Conservation (phyloP, 2,797 vertebrate genomes). For the Dicrostonyx torquatus region DNA sequence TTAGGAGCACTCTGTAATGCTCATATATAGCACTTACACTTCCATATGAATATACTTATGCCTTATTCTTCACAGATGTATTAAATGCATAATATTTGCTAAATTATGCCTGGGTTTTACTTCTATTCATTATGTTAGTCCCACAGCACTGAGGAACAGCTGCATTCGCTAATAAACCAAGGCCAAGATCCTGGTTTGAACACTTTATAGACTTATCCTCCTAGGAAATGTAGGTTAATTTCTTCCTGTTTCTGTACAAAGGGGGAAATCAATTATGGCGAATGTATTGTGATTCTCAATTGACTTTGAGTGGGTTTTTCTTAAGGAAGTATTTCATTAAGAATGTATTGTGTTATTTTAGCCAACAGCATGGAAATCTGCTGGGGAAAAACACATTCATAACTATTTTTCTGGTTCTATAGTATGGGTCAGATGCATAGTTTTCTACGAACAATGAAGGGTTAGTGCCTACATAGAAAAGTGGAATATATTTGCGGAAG, state of each 20-base stretch:
- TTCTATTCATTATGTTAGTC: background rate
- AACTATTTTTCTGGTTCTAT: background rate
- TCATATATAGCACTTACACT: background rate
- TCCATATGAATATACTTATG: background rate
- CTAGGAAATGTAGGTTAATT: background rate
- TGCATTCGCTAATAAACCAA: background rate
- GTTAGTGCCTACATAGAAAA: background rate
- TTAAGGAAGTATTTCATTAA: background rate
- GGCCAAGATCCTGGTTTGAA: background rate
- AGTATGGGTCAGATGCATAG: background rate
- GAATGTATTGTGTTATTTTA: background rate
- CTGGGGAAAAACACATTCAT: background rate
- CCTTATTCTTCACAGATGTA: slow-evolving; percentile 17
- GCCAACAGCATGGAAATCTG: background rate
- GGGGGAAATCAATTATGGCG: background rate
- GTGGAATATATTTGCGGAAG: background rate
- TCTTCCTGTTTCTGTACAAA: background rate
- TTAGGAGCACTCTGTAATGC: too few relatives aligned
- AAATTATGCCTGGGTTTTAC: background rate
- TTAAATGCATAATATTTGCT: background rate
- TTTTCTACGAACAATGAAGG: background rate
- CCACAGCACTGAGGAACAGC: background rate
- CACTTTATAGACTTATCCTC: background rate
- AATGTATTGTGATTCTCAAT: background rate
- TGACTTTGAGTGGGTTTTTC: background rate